Conservation (phyloP, 2,888 invertebrate genomes). For the Tetranychus truncatus region DNA sequence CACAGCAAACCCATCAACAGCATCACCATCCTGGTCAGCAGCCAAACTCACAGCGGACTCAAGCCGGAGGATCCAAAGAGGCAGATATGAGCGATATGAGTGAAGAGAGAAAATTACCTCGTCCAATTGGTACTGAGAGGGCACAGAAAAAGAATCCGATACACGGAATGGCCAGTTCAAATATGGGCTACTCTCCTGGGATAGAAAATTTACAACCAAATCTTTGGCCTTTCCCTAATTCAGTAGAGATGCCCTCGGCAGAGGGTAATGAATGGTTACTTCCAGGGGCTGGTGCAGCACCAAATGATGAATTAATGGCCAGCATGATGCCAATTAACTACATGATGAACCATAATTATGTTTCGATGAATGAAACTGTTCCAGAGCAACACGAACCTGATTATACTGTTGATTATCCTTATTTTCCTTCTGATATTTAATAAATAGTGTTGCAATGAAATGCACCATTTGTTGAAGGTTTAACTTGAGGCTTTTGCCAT, state of each 20-base stretch:
- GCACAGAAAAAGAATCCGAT: constrained; percentile 26
- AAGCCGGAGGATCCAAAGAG: constrained; percentile 4
- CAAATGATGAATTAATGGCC: neutral
- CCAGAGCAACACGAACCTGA: neutral
- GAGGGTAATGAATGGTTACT: neutral
- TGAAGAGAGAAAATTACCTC: constrained; percentile 31
- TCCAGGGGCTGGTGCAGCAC: neutral
- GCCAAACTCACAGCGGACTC: neutral
- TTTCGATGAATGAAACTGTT: neutral
- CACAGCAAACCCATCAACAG: neutral
- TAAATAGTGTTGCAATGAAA: neutral
- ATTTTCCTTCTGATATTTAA: neutral
- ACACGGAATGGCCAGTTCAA: neutral
- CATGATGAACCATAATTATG: neutral
- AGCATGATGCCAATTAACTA: neutral
- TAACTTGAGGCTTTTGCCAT: neutral
- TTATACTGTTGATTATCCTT: neutral
- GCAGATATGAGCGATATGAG: constrained; percentile 14
- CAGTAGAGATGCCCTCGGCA: neutral
- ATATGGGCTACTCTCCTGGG: neutral
- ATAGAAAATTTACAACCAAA: neutral
- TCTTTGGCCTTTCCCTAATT: neutral
- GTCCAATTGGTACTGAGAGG: constrained; percentile 35
- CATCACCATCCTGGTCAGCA: neutral
- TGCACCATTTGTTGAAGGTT: neutral